Percentiles rank a stretch among this genome's conserved stretches.
Evolutionary conservation across 2,113 vertebrate genomes (phyloP).

Genomic region (Poeciliopsis occidentalis): DNA sequence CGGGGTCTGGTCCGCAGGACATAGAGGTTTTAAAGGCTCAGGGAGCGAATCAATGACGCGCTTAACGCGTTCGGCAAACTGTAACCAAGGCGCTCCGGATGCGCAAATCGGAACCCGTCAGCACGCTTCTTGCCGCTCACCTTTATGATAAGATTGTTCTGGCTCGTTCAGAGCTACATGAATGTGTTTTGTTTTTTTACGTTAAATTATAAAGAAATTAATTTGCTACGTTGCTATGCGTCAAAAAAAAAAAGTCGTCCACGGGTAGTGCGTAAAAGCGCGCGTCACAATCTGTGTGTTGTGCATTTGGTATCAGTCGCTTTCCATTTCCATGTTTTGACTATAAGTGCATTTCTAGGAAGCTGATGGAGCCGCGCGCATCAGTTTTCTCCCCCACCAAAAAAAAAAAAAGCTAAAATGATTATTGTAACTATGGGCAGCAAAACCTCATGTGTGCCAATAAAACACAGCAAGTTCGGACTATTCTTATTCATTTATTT

Average conservation of each 20-base stretch:
- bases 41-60: neutral
- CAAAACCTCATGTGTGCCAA: conserved; percentile 2
- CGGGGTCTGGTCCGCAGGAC: conserved; percentile 58
- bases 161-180: neutral
- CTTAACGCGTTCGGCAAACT: neutral
- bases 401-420: neutral
- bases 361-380: neutral
- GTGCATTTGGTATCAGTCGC: neutral
- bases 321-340: conserved; percentile 3
- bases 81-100: conserved; percentile 18
- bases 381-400: neutral
- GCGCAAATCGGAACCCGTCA: neutral
- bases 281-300: conserved; percentile 1
- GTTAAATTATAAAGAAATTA: neutral
- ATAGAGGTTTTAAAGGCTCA: conserved; percentile 12
- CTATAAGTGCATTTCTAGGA: neutral
- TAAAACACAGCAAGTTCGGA: conserved; percentile 3
- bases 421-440: conserved; percentile 18
- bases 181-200: neutral
- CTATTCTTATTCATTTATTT: neutral
- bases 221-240: neutral
- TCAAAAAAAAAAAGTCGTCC: neutral
- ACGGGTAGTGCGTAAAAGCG: conserved; percentile 32
- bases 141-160: neutral
- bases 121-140: conserved; percentile 3